Conservation (phyloP, 2,888 invertebrate species). For the Polymixis flavicincta region DNA sequence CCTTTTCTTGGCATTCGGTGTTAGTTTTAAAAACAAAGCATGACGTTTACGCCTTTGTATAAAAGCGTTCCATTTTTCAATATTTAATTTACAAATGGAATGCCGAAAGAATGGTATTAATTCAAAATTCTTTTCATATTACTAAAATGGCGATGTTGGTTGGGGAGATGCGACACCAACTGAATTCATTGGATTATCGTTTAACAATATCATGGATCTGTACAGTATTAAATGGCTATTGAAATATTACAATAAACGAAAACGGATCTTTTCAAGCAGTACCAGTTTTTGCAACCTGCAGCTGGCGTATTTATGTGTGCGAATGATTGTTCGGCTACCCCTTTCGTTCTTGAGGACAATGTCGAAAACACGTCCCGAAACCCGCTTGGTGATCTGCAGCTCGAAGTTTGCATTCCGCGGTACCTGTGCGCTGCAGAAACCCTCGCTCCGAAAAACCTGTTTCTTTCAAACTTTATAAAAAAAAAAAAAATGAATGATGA, state of each 20-base stretch:
- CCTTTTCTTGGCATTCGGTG: conserved; percentile 75
- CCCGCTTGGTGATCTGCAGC: conserved; percentile 80
- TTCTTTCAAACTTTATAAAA: conserved; percentile 65
- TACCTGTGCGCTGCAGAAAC: conserved; percentile 82
- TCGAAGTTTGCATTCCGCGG: conserved; percentile 83
- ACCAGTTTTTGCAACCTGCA: conserved; percentile 72
- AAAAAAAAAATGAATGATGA: no score
- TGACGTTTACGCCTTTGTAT: conserved; percentile 54
- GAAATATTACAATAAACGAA: conserved; percentile 52
- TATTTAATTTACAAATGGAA: conserved; percentile 68
- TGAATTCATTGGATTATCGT: conserved; percentile 33
- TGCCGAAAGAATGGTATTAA: conserved; percentile 31
- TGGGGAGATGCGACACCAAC: conserved; percentile 29
- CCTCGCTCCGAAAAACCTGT: conserved; percentile 73
- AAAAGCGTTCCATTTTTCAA: conserved; percentile 61
- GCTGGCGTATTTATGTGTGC: conserved; percentile 67
- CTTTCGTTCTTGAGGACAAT: conserved; percentile 64
- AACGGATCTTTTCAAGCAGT: conserved; percentile 40
- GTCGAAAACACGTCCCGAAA: conserved; percentile 72
- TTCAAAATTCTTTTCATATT: conserved; percentile 36
- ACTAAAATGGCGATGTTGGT: conserved; percentile 24
- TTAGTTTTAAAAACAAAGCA: conserved; percentile 70
- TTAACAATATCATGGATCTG: conserved; percentile 39
- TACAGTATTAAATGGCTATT: conserved; percentile 53
- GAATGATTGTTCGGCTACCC: conserved; percentile 65